Conservation (phyloP, 2,797 vertebrate species). For the Malurus splendens region DNA sequence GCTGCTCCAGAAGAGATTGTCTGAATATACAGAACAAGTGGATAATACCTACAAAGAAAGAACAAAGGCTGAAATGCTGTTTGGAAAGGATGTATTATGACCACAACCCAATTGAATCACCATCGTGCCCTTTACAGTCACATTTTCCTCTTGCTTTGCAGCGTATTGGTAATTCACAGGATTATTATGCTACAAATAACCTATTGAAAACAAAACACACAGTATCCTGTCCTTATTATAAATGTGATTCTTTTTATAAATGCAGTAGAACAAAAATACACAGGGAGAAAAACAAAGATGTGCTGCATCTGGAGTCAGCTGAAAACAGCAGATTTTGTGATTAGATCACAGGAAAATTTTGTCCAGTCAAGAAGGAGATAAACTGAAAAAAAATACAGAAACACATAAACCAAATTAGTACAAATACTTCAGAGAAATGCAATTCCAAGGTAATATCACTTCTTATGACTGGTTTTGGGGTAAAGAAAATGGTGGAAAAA, state of each 20-base stretch:
- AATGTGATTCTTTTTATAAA: constrained; percentile 39
- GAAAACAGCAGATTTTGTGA: neutral
- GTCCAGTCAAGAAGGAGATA: neutral
- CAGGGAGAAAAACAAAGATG: neutral
- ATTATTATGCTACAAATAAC: constrained; percentile 53
- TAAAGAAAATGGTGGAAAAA: neutral
- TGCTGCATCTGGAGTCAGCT: neutral
- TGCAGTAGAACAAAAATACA: neutral
- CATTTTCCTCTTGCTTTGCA: constrained; percentile 34
- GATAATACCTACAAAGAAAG: constrained; percentile 22
- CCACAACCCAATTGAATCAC: constrained; percentile 41
- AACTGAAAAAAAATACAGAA: neutral
- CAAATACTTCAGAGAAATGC: neutral
- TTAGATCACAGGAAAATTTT: neutral
- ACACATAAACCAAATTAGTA: neutral
- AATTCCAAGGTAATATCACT: neutral
- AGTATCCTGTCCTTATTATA: constrained; percentile 1
- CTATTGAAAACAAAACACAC: constrained; percentile 29
- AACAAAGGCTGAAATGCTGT: constrained; percentile 31
- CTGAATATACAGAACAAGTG: neutral
- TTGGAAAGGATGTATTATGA: constrained; percentile 30
- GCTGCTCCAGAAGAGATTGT: neutral
- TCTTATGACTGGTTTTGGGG: neutral
- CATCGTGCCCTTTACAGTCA: constrained; percentile 38
- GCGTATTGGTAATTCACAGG: constrained; percentile 27